phyloP scores from a whole-genome alignment of 2,113 vertebrate genomes.

The Pterophyllum scalare region DNA sequence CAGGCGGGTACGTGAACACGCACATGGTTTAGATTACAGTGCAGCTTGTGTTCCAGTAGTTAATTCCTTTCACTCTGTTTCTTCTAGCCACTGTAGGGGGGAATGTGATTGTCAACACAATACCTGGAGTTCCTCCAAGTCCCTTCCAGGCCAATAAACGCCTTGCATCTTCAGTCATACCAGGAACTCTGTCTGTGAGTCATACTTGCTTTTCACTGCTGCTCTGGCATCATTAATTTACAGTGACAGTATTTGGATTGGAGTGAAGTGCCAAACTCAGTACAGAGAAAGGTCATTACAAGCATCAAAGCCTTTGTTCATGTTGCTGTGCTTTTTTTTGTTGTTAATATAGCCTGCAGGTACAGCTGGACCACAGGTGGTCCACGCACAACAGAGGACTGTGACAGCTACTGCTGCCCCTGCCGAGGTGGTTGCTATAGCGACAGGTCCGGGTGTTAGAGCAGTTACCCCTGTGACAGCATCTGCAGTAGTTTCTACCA shows the following conservation, averaged over 20 bases:
- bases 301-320: not conserved
- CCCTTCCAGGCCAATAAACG: slow-evolving; percentile 96
- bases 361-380: slow-evolving; percentile 84
- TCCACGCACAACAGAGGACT: slow-evolving; percentile 88
- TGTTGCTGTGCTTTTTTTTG: not conserved
- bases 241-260: slow-evolving; percentile 6
- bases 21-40: slow-evolving; percentile 2
- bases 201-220: slow-evolving; percentile 28
- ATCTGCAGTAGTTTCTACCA: slow-evolving; percentile 87
- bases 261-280: slow-evolving; percentile 1
- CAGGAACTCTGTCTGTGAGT: slow-evolving; percentile 90
- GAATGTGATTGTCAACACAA: slow-evolving; percentile 94
- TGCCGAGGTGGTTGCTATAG: slow-evolving; percentile 87
- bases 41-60: slow-evolving; percentile 13
- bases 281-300: not conserved
- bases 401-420: slow-evolving; percentile 78
- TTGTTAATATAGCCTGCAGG: slow-evolving; percentile 78
- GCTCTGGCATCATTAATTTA: slow-evolving; percentile 21
- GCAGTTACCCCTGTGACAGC: slow-evolving; percentile 87
- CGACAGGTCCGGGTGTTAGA: slow-evolving; percentile 85
- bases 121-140: slow-evolving; percentile 88
- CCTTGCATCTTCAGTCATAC: slow-evolving; percentile 88
- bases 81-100: slow-evolving; percentile 90
- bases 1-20: slow-evolving; percentile 86
- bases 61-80: slow-evolving; percentile 49